Evolutionary conservation across 2,797 vertebrate genomes (phyloP).

Genomic region (Sebastiscus albofasciatus): DNA sequence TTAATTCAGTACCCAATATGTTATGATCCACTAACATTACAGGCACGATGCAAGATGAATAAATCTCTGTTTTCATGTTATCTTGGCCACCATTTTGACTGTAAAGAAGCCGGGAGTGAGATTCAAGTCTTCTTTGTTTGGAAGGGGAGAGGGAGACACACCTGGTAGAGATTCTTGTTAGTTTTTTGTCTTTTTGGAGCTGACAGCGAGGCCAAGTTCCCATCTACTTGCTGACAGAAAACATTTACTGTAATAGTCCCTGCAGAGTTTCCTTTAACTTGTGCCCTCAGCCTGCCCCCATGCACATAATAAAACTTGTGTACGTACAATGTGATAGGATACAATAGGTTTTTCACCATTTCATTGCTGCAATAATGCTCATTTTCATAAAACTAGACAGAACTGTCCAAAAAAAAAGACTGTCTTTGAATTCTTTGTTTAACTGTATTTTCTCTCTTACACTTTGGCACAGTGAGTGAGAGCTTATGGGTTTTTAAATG

Average conservation of each 20-base stretch:
- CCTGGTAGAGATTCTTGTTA: neutral
- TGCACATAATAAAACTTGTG: neutral
- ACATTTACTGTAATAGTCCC: neutral
- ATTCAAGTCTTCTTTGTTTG: neutral
- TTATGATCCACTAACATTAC: no score
- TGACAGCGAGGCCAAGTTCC: neutral
- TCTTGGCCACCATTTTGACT: no score
- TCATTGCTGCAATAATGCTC: neutral
- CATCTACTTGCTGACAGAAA: neutral
- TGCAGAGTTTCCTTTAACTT: neutral
- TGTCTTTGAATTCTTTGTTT: conserved; percentile 7
- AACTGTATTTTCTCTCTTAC: neutral
- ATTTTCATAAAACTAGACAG: neutral
- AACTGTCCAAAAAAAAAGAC: neutral
- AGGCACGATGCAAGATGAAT: no score
- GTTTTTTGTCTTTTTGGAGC: neutral
- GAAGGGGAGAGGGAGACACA: neutral
- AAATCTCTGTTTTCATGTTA: no score
- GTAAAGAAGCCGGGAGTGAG: neutral
- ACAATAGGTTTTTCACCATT: neutral
- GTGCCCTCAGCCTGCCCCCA: neutral
- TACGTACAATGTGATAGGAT: neutral
- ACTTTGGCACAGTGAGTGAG: conserved; percentile 2
- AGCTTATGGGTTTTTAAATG: conserved; percentile 24
- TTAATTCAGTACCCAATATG: no score